Base-by-base conservation (phyloP, 1,140 invertebrate genomes). In the Dolichoris vasculosae region DNA sequence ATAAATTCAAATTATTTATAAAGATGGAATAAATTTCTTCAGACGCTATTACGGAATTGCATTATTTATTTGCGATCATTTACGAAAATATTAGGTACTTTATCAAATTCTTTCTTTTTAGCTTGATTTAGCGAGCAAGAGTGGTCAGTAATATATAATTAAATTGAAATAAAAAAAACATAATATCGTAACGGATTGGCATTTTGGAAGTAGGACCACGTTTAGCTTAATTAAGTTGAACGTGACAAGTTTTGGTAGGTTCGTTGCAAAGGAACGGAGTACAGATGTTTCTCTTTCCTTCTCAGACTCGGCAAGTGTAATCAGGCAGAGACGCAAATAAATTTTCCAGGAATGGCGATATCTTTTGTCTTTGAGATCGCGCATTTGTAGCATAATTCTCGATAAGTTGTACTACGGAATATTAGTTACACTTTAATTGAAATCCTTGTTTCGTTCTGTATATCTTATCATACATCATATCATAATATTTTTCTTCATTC, bases 331-430 rank as follows among this genome's bases (percentile, higher is more conserved):
- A 89, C 88, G 87, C 88, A 90, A 91, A 91, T 91, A 91, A 91
- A 91, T 91, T 91, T 89, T 88, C 86, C 87, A 86, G 86, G 88
- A 91, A 90, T 89, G 90, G 89, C 90, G 90, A 91, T 91, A 89
- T 90, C 90, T 90, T 91, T 90, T 91, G 90, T 91, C 90, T 90
- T 91, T 89, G 89, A 90, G 90, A 90, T 91, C 89, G 89, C 79
- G 89, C 89, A 90, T 91, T 91, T 88, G 88, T 81, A 86, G 88
- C 89, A 90, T 91, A 90, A 91, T 90, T 89, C 89, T 90, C 89
- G 89, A 91, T 91, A 91, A 91, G 87, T 89, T 89, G 78, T 84
- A 84, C 86, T 85, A 86, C 86, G 89, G 88, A 90, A 91, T 90
- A 91, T 90, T 91, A 90, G 90, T 88, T 89, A 85, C 88, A 88